phyloP scores from a whole-genome alignment of 2,888 invertebrate genomes.

The Mythimna impura region DNA sequence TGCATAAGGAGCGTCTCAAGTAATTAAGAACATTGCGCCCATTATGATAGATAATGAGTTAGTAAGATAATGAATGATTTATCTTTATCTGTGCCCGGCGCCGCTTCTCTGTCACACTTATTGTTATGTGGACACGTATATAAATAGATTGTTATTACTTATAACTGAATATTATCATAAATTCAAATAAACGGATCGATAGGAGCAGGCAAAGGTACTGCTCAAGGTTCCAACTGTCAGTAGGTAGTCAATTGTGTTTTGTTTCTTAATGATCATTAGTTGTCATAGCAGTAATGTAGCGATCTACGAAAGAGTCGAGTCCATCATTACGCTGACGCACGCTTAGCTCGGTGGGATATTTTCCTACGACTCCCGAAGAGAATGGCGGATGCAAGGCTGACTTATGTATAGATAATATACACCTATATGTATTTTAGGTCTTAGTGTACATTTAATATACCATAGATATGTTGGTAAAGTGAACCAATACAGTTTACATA shows the following conservation, averaged over 20 bases:
- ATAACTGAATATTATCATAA: conserved; percentile 1
- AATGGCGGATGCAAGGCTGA: too few species aligned
- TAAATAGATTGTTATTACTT: conserved; percentile 5
- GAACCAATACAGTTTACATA: too few species aligned
- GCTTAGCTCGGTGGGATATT: too few species aligned
- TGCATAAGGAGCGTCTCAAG: conserved; percentile 7
- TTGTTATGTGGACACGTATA: not conserved
- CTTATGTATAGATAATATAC: too few species aligned
- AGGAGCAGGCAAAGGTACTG: not conserved
- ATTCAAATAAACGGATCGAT: conserved; percentile 3
- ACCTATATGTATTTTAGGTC: too few species aligned
- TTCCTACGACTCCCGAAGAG: too few species aligned
- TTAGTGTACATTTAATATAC: too few species aligned
- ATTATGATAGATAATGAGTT: conserved; percentile 35
- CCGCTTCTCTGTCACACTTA: not conserved
- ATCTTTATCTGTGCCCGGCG: conserved; percentile 28
- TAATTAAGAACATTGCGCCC: conserved; percentile 54
- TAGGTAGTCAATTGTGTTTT: not conserved
- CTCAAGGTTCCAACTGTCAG: not conserved
- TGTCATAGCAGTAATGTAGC: not conserved
- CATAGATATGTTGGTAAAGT: too few species aligned
- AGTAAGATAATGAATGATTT: conserved; percentile 31
- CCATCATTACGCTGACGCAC: too few species aligned
- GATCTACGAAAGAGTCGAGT: not conserved
- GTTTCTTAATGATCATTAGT: not conserved